phyloP scores from a whole-genome alignment of 2,113 vertebrate species.

The Sturnira hondurensis region DNA sequence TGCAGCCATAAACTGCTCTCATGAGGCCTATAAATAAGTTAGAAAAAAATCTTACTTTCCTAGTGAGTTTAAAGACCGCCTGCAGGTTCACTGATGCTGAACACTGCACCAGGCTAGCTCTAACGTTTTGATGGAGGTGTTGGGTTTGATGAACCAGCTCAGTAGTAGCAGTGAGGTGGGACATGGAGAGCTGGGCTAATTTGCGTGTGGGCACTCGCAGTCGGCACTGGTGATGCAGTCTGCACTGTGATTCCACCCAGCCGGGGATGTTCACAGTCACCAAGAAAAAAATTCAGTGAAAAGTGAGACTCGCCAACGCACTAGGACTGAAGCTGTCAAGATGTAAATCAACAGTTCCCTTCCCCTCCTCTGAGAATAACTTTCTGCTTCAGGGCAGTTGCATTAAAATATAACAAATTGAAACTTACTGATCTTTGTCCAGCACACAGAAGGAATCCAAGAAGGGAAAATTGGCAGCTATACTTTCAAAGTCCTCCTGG shows the following conservation, averaged over 20 bases:
- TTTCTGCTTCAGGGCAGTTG: neutral
- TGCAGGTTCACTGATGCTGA: neutral
- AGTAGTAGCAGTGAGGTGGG: neutral
- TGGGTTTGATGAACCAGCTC: neutral
- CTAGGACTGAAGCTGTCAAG: neutral
- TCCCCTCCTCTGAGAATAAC: neutral
- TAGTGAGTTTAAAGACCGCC: neutral
- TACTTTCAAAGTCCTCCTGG: conserved; percentile 97
- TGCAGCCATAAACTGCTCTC: neutral
- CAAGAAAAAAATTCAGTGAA: neutral
- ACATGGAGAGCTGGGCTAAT: neutral
- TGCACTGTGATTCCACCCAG: neutral
- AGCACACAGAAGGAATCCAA: conserved; percentile 97
- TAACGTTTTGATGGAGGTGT: neutral
- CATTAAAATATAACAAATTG: neutral
- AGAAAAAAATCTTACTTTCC: neutral
- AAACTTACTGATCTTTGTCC: conserved; percentile 98
- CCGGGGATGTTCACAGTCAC: neutral
- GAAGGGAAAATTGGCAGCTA: conserved; percentile 97
- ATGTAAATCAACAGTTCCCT: neutral
- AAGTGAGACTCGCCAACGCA: neutral
- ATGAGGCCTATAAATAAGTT: neutral
- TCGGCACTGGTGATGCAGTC: neutral
- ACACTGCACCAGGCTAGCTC: neutral
- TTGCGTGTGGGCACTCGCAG: neutral